phyloP scores from a whole-genome alignment of 2,113 vertebrate genomes.

The Acanthisitta chloris region DNA sequence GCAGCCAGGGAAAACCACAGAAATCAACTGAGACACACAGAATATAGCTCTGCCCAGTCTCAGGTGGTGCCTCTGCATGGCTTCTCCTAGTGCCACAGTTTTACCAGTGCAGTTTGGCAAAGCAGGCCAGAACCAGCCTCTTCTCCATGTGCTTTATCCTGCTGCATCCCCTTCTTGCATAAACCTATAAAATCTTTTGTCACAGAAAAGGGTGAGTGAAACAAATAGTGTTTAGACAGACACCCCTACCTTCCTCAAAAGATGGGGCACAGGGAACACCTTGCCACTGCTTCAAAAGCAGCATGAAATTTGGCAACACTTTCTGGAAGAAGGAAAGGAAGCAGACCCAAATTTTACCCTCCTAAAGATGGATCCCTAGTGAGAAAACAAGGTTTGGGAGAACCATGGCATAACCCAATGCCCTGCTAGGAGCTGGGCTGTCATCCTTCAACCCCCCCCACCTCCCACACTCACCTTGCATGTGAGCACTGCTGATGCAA shows the following conservation, averaged over 20 bases:
- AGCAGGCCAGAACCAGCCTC: not conserved
- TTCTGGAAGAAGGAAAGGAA: not conserved
- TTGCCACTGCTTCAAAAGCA: not conserved
- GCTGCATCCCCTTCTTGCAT: too few species aligned
- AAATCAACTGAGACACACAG: not conserved
- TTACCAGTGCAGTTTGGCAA: not conserved
- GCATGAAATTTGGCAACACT: not conserved
- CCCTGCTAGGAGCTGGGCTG: not conserved
- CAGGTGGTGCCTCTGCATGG: not conserved
- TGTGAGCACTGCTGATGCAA: not conserved
- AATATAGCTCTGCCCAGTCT: not conserved
- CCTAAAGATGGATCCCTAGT: not conserved
- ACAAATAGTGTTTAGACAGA: not conserved
- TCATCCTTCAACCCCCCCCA: not conserved
- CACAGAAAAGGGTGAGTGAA: not conserved
- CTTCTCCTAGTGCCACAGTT: not conserved
- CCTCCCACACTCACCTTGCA: fast-evolving
- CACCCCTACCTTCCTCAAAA: not conserved
- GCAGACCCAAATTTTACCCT: not conserved
- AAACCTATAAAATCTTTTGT: not conserved
- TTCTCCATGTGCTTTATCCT: not conserved
- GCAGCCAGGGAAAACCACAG: not conserved
- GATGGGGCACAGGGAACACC: too few species aligned
- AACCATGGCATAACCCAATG: not conserved
- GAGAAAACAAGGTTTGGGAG: not conserved